Evolutionary conservation across 2,797 vertebrate genomes (phyloP).

Genomic region (Characodon lateralis): DNA sequence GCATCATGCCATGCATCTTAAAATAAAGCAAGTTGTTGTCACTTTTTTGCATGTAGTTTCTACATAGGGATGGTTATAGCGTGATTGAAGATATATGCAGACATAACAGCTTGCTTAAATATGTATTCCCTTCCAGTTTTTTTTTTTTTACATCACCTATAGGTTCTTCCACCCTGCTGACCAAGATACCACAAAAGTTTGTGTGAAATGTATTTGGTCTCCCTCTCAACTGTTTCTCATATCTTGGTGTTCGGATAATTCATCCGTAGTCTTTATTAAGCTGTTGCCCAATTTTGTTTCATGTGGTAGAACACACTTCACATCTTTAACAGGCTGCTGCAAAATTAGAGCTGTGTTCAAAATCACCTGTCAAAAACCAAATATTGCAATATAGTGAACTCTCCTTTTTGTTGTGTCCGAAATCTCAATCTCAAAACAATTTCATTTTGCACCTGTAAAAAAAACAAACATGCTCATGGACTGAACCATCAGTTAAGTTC

Average conservation of each 20-base stretch:
- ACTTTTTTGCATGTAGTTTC: conserved; percentile 8
- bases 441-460: background rate
- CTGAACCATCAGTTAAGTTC: background rate
- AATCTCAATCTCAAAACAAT: background rate
- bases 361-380: background rate
- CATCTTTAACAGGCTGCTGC: background rate
- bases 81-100: background rate
- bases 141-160: background rate
- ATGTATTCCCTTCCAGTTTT: background rate
- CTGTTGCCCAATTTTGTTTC: background rate
- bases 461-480: background rate
- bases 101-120: too few relatives aligned
- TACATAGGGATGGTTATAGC: conserved; percentile 8
- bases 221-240: background rate
- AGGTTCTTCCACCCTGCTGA: background rate
- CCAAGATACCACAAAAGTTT: background rate
- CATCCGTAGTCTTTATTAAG: background rate
- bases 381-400: background rate
- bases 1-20: conserved; percentile 17
- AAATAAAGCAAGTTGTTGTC: conserved; percentile 20
- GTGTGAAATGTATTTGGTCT: background rate
- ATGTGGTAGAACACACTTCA: too few relatives aligned
- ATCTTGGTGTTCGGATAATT: background rate
- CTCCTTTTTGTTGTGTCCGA: background rate
- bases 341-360: background rate